Conservation (phyloP, 2,888 invertebrate genomes). For the Parthenolecanium corni region DNA sequence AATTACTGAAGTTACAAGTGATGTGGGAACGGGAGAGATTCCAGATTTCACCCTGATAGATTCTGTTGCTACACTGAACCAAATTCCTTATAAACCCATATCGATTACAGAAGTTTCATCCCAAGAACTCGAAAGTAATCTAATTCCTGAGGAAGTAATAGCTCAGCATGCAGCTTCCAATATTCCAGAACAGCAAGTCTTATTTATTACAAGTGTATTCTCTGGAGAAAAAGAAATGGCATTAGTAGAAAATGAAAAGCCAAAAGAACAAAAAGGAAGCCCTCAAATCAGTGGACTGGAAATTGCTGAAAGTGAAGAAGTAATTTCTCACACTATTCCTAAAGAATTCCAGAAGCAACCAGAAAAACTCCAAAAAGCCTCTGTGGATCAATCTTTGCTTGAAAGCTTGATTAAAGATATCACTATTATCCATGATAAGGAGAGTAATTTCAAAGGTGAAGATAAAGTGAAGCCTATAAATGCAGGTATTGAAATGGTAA, state of each 20-base stretch:
- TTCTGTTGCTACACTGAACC: constrained; percentile 1
- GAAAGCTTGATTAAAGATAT: constrained; percentile 45
- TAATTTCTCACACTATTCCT: constrained; percentile 38
- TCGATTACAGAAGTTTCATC: constrained; percentile 11
- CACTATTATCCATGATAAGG: constrained; percentile 39
- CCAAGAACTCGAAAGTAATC: constrained; percentile 8
- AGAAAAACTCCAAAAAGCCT: constrained; percentile 37
- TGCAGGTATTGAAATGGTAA: constrained; percentile 38
- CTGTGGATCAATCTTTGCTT: background rate
- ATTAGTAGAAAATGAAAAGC: constrained; percentile 34
- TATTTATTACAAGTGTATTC: constrained; percentile 10
- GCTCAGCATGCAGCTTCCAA: constrained; percentile 1
- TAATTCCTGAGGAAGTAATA: background rate
- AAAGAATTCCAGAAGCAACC: constrained; percentile 33
- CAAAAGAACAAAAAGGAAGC: constrained; percentile 32
- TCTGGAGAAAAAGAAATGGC: constrained; percentile 41
- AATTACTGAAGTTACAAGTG: constrained; percentile 41
- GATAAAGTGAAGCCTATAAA: constrained; percentile 37
- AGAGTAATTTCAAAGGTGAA: constrained; percentile 37
- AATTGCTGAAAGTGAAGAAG: constrained; percentile 43
- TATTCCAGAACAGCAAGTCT: constrained; percentile 19
- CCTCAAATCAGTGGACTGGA: constrained; percentile 36
- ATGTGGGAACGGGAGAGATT: constrained; percentile 38
- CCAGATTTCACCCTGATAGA: constrained; percentile 11
- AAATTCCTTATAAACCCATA: constrained; percentile 24